These are phyloP conservation scores for Microplitis deprimator DNA, from an alignment of 2,888 invertebrate genomes.

Conservation along the genomic window DNA sequence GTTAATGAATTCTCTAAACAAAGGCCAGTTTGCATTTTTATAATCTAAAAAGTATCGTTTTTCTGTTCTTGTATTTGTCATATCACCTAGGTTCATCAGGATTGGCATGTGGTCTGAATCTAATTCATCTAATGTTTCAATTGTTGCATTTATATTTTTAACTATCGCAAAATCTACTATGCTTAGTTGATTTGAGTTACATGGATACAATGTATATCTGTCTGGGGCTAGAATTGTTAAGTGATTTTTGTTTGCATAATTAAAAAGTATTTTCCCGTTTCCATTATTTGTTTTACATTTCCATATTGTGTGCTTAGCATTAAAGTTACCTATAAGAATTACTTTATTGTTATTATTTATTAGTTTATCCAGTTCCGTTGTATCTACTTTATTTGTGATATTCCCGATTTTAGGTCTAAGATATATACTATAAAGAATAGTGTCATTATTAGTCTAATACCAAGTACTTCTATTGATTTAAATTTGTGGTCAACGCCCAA, in stretches of 20 bases:
- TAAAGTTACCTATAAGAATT: constrained; percentile 42
- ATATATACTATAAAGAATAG: constrained; percentile 35
- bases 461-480: constrained; percentile 31
- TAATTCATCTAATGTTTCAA: constrained; percentile 1
- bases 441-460: constrained; percentile 31
- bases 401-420: constrained; percentile 28
- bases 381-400: neutral
- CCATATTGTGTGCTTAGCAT: constrained; percentile 47
- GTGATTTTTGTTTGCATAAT: constrained; percentile 26
- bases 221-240: neutral
- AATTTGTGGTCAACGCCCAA: neutral
- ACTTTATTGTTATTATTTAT: constrained; percentile 16
- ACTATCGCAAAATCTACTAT: constrained; percentile 3
- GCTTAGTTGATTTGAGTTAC: neutral
- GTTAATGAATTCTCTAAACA: no score
- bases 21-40: constrained; percentile 15
- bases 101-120: constrained; percentile 24
- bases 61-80: neutral
- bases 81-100: neutral
- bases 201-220: neutral
- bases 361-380: constrained; percentile 37
- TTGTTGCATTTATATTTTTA: constrained; percentile 4
- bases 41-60: neutral
- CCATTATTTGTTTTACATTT: constrained; percentile 32
- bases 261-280: no score